A percentile compares a stretch with the other conserved stretches of the same genome.
phyloP scores from a whole-genome alignment of 2,888 invertebrate species.

The Pachycephus smyrnensis region DNA sequence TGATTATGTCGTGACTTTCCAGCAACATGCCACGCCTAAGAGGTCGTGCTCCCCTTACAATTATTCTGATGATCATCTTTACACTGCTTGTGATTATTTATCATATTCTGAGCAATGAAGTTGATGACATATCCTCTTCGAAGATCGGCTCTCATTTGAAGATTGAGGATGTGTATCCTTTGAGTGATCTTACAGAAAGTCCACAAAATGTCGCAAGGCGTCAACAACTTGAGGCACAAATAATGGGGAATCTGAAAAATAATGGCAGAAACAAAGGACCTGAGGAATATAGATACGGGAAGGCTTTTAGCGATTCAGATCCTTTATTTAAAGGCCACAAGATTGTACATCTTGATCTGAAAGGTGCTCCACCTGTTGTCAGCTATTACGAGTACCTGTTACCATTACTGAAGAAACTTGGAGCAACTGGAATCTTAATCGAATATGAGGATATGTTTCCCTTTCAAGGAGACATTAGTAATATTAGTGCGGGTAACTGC shows the following conservation, averaged over 20 bases:
- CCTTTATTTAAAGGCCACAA: slow-evolving; percentile 68
- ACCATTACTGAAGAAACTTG: slow-evolving; percentile 72
- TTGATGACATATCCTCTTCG: slow-evolving; percentile 41
- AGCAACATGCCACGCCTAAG: slow-evolving; percentile 51
- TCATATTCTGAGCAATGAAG: slow-evolving; percentile 56
- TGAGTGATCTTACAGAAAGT: slow-evolving; percentile 42
- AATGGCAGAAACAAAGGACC: slow-evolving; percentile 19
- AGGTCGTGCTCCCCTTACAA: slow-evolving; percentile 54
- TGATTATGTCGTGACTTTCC: neutral
- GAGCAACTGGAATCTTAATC: slow-evolving; percentile 83
- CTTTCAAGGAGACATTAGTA: slow-evolving; percentile 72
- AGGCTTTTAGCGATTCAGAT: slow-evolving; percentile 19
- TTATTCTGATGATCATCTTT: slow-evolving; percentile 53
- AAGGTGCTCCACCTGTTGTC: slow-evolving; percentile 84
- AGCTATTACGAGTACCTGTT: slow-evolving; percentile 74
- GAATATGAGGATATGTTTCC: slow-evolving; percentile 94
- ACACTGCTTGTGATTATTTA: slow-evolving; percentile 58
- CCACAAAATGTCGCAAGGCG: slow-evolving; percentile 38
- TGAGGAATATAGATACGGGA: slow-evolving; percentile 25
- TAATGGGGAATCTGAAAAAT: slow-evolving; percentile 36
- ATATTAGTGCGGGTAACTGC: slow-evolving; percentile 74
- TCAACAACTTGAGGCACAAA: slow-evolving; percentile 44
- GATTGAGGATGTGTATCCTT: slow-evolving; percentile 40
- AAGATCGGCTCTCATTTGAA: slow-evolving; percentile 37
- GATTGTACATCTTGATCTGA: slow-evolving; percentile 86